These are phyloP conservation scores for Ochropacha duplaris DNA, from an alignment of 2,888 invertebrate genomes.

Conservation along the genomic window DNA sequence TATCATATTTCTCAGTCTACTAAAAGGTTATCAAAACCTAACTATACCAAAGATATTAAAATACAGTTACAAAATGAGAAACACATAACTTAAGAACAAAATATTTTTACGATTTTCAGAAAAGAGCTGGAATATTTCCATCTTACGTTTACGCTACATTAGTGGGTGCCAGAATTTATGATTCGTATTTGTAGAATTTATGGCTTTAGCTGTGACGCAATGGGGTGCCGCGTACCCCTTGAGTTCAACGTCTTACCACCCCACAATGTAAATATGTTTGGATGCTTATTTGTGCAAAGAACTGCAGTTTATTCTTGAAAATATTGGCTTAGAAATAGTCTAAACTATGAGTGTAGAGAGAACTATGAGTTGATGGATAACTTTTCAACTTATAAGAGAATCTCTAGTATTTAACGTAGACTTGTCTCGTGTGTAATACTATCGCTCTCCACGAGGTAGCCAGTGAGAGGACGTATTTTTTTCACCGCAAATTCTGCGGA, in stretches of 20 bases:
- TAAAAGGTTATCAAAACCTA: too few relatives aligned
- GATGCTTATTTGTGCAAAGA: slow-evolving; percentile 3
- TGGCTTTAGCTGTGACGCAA: slow-evolving; percentile 39
- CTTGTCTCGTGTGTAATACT: too few relatives aligned
- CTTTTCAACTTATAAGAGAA: too few relatives aligned
- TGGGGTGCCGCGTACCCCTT: slow-evolving; percentile 32
- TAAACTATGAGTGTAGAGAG: too few relatives aligned
- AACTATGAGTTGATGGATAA: too few relatives aligned
- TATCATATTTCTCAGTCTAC: too few relatives aligned
- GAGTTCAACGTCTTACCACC: slow-evolving; percentile 14
- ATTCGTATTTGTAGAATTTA: slow-evolving; percentile 68
- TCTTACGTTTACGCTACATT: slow-evolving; percentile 52
- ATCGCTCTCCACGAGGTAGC: too few relatives aligned
- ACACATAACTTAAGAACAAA: neutral
- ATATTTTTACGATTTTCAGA: neutral
- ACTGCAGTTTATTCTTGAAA: neutral
- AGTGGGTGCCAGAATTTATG: slow-evolving; percentile 70
- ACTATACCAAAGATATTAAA: too few relatives aligned
- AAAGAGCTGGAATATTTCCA: slow-evolving; percentile 32
- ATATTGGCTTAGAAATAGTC: neutral
- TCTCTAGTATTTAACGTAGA: too few relatives aligned
- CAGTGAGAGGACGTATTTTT: too few relatives aligned
- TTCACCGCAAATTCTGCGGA: too few relatives aligned
- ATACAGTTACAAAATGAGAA: neutral
- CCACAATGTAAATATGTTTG: slow-evolving; percentile 29